Evolutionary conservation across 2,113 vertebrate species (phyloP).

Genomic region (Nerophis lumbriciformis): DNA sequence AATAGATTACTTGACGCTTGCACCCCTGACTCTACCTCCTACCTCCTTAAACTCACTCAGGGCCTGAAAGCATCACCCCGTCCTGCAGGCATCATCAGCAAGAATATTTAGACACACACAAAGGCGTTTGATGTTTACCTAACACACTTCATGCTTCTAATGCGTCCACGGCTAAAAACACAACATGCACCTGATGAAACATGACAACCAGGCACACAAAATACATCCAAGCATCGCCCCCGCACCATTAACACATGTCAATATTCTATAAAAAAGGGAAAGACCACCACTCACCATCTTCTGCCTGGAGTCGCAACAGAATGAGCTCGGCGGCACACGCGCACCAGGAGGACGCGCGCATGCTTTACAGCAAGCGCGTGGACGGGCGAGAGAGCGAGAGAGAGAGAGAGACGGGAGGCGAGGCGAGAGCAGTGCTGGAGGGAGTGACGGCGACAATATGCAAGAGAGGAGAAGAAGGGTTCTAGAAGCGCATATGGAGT

Average conservation of each 20-base stretch:
- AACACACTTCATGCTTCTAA: slow-evolving; percentile 21
- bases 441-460: slow-evolving; percentile 23
- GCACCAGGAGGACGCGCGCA: slow-evolving; percentile 36
- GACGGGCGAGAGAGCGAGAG: slow-evolving; percentile 14
- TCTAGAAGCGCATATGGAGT: slow-evolving; percentile 35
- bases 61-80: slow-evolving; percentile 29
- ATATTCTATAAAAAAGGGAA: slow-evolving; percentile 51
- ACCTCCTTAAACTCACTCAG: slow-evolving; percentile 18
- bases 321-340: slow-evolving; percentile 59
- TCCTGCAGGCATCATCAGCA: slow-evolving; percentile 31
- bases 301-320: slow-evolving; percentile 63
- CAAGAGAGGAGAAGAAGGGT: slow-evolving; percentile 31
- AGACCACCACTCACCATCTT: slow-evolving; percentile 67
- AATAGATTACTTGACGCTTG: slow-evolving; percentile 14
- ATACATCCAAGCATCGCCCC: too few relatives aligned
- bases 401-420: slow-evolving; percentile 14
- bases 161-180: slow-evolving; percentile 27
- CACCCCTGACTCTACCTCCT: slow-evolving; percentile 13
- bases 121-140: slow-evolving; percentile 5
- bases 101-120: background rate
- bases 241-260: slow-evolving; percentile 30
- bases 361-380: slow-evolving; percentile 38
- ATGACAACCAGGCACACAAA: slow-evolving; percentile 5
- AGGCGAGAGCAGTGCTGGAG: slow-evolving; percentile 8
- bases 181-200: slow-evolving; percentile 40